Base-by-base conservation (phyloP, 2,888 invertebrate species). In the Agrenia bidenticulata region DNA sequence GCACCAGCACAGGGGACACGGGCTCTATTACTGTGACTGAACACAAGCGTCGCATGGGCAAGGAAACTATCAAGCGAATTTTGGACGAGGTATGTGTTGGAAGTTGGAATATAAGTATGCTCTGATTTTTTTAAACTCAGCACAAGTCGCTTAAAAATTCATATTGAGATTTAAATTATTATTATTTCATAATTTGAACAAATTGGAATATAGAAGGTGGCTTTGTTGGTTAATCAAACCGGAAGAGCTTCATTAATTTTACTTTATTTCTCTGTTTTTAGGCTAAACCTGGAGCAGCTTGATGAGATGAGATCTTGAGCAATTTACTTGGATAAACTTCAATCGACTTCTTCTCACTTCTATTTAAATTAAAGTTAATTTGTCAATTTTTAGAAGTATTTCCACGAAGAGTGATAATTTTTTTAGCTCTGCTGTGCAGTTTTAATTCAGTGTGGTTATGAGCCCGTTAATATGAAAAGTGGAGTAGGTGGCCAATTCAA, bases 1-100 rank as follows among this genome's bases (percentile, higher is more conserved):
- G 60, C 32, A 51, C 39, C 23, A 72, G 72, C 41, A 67, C 66
- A 15, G 61, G 57, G 4, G 56, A 60, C 1, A 51, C 50, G 1
- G 62, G 63, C 1, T 42, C 37, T 0, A 26, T 68, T n/a, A 68
- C 54, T 0, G 50, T 70, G 1, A 65, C 54, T 2, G 67, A 60
- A 15, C 42, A 67, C 13, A 64, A 61, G 42, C 42, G 54, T 7
- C 19, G 67, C 13, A 21, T 70, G 24, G 58, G 42, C 11, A 19
- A 39, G 23, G 65, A 59, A n/a, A 21, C 45, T 1, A 67, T 59
- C n/a, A 57, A 63, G 26, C 32, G 61, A 24, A 49, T 64, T 24
- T 23, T 65, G 13, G 60, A 9, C 9, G 64, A 67, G 49, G 64
- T 64, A 21, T 32, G 11, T 54, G 54, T 45, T 49, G 9, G 17